Conservation (phyloP, 2,113 vertebrate genomes). For the Amia ocellicauda region DNA sequence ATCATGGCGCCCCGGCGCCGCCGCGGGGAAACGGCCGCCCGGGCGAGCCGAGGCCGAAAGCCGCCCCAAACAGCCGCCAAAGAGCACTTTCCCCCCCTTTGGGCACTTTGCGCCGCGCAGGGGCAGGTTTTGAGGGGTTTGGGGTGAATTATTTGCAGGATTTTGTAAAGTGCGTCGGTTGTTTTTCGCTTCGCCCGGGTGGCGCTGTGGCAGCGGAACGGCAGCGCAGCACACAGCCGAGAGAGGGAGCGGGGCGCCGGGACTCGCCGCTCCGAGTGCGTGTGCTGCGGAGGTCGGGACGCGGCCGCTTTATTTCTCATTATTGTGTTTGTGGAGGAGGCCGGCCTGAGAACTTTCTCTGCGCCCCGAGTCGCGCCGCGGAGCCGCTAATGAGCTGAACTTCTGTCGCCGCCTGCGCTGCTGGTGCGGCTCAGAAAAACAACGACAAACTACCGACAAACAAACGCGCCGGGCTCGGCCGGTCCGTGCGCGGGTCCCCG, state of each 20-base stretch:
- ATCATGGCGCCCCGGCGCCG: conserved; percentile 67
- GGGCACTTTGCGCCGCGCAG: conserved; percentile 58
- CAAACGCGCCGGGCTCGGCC: too few relatives aligned
- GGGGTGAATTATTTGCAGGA: conserved; percentile 53
- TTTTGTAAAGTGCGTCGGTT: conserved; percentile 59
- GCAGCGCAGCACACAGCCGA: conserved; percentile 6
- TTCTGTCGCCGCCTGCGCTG: too few relatives aligned
- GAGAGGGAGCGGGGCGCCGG: conserved; percentile 11
- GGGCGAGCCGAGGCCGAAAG: conserved; percentile 24
- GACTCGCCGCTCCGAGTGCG: too few relatives aligned
- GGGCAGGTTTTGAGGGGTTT: conserved; percentile 54
- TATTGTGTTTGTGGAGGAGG: too few relatives aligned
- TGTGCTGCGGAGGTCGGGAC: too few relatives aligned
- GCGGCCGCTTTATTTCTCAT: too few relatives aligned
- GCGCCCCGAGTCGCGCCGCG: too few relatives aligned
- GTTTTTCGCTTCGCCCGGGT: conserved; percentile 41
- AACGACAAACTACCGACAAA: too few relatives aligned
- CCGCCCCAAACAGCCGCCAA: not conserved
- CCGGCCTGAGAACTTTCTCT: too few relatives aligned
- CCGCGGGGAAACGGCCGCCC: conserved; percentile 53
- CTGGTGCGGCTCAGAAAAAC: too few relatives aligned
- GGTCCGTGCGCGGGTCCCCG: too few relatives aligned
- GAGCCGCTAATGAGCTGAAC: too few relatives aligned
- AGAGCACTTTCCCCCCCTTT: conserved; percentile 13
- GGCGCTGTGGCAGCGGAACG: conserved; percentile 50